Conservation (phyloP, 2,888 invertebrate genomes). For the Agrilus cyanescens region DNA sequence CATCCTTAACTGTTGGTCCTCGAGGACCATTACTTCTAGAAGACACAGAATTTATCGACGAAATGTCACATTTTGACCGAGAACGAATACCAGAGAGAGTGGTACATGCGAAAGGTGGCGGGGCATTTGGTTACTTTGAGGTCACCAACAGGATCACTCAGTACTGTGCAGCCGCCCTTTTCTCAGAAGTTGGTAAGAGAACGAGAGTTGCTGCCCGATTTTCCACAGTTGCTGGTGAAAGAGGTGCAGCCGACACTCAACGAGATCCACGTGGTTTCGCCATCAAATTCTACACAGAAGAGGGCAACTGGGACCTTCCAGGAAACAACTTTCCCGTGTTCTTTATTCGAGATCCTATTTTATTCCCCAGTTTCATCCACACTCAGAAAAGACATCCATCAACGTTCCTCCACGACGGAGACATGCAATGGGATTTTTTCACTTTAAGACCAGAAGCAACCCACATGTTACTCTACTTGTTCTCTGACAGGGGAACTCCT, state of each 20-base stretch:
- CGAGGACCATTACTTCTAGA: conserved; percentile 78
- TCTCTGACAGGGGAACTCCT: conserved; percentile 87
- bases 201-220: conserved; percentile 69
- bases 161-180: conserved; percentile 68
- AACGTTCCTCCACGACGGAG: conserved; percentile 79
- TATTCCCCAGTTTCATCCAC: conserved; percentile 93
- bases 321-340: conserved; percentile 90
- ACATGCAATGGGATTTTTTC: conserved; percentile 95
- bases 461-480: conserved; percentile 75
- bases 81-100: conserved; percentile 95
- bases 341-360: conserved; percentile 77
- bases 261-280: conserved; percentile 89
- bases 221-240: conserved; percentile 80
- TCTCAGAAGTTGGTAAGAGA: conserved; percentile 62
- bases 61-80: conserved; percentile 71
- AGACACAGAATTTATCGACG: conserved; percentile 69
- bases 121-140: conserved; percentile 76
- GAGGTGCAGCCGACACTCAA: conserved; percentile 80
- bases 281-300: conserved; percentile 85
- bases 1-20: conserved; percentile 74
- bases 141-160: conserved; percentile 76
- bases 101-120: conserved; percentile 92
- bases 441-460: conserved; percentile 75
- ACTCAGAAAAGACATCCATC: conserved; percentile 93
- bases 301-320: conserved; percentile 88